Conservation (phyloP, 2,113 vertebrate species). For the Hyperoodon ampullatus region DNA sequence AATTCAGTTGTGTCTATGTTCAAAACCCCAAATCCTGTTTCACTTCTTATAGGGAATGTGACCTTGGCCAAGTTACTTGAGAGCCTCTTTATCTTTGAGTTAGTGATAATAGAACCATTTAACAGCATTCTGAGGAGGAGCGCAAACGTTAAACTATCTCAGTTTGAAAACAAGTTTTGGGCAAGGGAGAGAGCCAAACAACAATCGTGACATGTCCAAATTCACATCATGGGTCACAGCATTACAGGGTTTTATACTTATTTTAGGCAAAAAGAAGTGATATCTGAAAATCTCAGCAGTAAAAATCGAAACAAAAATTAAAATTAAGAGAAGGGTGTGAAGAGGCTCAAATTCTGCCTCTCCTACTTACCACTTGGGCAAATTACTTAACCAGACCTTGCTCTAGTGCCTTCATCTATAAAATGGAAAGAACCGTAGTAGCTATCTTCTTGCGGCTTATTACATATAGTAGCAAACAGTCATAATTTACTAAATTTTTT, state of each 20-base stretch:
- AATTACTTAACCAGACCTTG: background rate
- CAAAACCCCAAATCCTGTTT: background rate
- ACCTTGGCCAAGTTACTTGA: background rate
- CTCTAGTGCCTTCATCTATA: background rate
- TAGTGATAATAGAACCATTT: background rate
- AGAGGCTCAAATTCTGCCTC: background rate
- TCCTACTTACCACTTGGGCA: background rate
- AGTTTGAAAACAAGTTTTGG: background rate
- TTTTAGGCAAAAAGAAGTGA: background rate
- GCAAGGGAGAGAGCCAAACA: background rate
- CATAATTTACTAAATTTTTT: background rate
- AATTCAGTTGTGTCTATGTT: background rate
- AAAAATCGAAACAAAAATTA: background rate
- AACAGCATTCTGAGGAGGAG: background rate
- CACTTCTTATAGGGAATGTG: background rate
- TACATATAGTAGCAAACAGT: background rate
- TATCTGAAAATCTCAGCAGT: background rate
- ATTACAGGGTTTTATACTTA: background rate
- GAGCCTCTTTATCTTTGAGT: background rate
- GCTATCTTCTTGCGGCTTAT: background rate
- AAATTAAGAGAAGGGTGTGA: background rate
- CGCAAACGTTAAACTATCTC: background rate
- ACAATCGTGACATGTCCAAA: background rate
- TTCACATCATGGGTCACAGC: background rate
- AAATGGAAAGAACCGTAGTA: background rate